A percentile compares a stretch with the other conserved stretches of the same genome.
These are phyloP conservation scores for Drosophila paulistorum DNA, from an alignment of 1,140 invertebrate species.

Conservation along the genomic window DNA sequence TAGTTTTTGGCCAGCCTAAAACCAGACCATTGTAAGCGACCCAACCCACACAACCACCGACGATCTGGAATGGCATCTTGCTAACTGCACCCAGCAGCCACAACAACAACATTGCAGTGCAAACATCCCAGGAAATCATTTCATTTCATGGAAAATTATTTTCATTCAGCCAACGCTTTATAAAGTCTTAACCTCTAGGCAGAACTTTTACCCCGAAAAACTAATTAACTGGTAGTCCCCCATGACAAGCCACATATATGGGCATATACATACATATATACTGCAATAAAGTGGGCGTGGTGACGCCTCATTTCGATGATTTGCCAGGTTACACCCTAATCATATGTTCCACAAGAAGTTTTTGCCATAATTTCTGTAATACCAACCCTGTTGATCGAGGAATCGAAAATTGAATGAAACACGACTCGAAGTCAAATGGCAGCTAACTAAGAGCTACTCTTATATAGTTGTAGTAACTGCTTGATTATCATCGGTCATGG, in stretches of 20 bases:
- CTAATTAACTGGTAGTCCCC: conserved; percentile 19
- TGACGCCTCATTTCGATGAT: conserved; percentile 11
- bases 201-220: conserved; percentile 46
- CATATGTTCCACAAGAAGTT: conserved; percentile 44
- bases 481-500: conserved; percentile 37
- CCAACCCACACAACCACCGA: conserved; percentile 25
- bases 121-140: conserved; percentile 56
- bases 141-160: conserved; percentile 63
- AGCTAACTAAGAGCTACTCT: conserved; percentile 2
- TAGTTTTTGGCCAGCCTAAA: conserved; percentile 40
- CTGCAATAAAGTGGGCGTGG: neutral
- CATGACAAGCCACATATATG: neutral
- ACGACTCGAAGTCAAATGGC: conserved; percentile 28
- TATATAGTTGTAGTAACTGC: conserved; percentile 21
- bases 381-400: conserved; percentile 57
- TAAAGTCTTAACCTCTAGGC: conserved; percentile 14
- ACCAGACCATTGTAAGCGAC: conserved; percentile 27
- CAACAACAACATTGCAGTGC: conserved; percentile 16
- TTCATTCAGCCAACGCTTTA: conserved; percentile 29
- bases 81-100: conserved; percentile 28
- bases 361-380: conserved; percentile 69
- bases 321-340: conserved; percentile 61
- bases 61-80: conserved; percentile 23
- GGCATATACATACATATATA: conserved; percentile 23
- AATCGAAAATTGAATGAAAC: conserved; percentile 60